Percentiles rank a stretch among this genome's conserved stretches.
phyloP scores from a whole-genome alignment of 2,888 invertebrate genomes.

The Ophion obscuratus region DNA sequence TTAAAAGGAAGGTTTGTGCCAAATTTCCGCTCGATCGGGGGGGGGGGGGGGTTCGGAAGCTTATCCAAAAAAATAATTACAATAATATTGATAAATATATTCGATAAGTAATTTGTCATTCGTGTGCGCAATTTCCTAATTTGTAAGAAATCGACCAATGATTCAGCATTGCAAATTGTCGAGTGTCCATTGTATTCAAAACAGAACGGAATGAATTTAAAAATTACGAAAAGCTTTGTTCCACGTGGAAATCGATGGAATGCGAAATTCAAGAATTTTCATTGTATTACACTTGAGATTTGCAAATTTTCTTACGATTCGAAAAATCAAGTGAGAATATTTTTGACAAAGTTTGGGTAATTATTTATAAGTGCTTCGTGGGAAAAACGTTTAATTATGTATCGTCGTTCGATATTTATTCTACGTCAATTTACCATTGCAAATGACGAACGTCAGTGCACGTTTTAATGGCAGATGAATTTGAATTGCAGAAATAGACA shows the following conservation, averaged over 20 bases:
- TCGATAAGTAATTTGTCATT: too few species aligned
- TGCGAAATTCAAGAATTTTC: too few species aligned
- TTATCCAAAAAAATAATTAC: too few species aligned
- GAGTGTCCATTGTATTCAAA: slow-evolving; percentile 3
- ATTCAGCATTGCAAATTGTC: slow-evolving; percentile 1
- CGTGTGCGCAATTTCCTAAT: not conserved
- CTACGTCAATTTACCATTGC: not conserved
- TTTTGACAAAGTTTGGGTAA: not conserved
- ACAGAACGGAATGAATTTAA: not conserved
- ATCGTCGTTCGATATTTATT: not conserved
- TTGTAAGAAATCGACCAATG: not conserved
- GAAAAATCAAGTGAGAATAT: not conserved
- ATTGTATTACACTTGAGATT: too few species aligned
- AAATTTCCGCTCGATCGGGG: too few species aligned
- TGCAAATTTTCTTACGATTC: too few species aligned
- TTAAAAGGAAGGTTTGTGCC: too few species aligned
- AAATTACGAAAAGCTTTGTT: not conserved
- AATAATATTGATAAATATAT: too few species aligned
- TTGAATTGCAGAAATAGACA: not conserved
- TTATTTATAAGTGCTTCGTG: not conserved
- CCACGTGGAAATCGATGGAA: too few species aligned
- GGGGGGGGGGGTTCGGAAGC: too few species aligned
- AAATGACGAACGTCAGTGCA: not conserved
- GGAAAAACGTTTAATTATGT: not conserved
- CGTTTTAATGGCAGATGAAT: not conserved